Evolutionary conservation across 1,140 invertebrate species (phyloP).

Genomic region (Orius laevigatus): DNA sequence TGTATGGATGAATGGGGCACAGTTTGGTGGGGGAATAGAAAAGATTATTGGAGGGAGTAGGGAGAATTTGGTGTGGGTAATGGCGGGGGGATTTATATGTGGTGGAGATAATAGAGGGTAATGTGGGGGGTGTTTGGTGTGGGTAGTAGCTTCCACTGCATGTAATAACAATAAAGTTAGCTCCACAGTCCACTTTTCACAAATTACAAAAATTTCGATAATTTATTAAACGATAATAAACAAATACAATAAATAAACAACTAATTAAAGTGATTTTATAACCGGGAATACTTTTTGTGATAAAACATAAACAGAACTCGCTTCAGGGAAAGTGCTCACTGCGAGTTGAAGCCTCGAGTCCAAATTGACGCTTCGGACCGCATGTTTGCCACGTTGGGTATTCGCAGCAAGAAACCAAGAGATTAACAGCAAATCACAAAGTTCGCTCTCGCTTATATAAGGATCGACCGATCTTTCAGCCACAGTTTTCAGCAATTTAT

Average conservation of each 20-base stretch:
- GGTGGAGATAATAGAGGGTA: too few relatives aligned
- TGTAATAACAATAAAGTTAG: too few relatives aligned
- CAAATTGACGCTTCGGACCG: constrained; percentile 26
- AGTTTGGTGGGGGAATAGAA: too few relatives aligned
- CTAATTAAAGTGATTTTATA: background rate
- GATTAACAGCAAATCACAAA: constrained; percentile 23
- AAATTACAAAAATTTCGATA: too few relatives aligned
- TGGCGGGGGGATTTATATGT: too few relatives aligned
- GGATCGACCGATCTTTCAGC: constrained; percentile 22
- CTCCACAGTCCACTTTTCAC: too few relatives aligned
- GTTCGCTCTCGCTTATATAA: constrained; percentile 22
- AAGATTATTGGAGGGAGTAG: too few relatives aligned
- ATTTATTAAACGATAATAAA: background rate
- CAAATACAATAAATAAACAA: background rate
- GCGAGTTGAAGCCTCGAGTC: constrained; percentile 22
- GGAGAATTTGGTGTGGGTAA: too few relatives aligned
- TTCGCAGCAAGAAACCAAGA: constrained; percentile 30
- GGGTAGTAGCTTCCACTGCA: too few relatives aligned
- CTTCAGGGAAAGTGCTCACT: background rate
- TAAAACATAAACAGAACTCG: constrained; percentile 33
- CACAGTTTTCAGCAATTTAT: constrained; percentile 25
- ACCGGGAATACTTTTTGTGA: constrained; percentile 27
- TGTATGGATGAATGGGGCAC: too few relatives aligned
- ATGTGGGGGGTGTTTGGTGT: too few relatives aligned
- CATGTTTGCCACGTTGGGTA: constrained; percentile 29